Percentiles rank a stretch among this genome's conserved stretches.
These are phyloP conservation scores for Calyptommatus sinebrachiatus DNA, from an alignment of 2,113 vertebrate species.

Conservation along the genomic window DNA sequence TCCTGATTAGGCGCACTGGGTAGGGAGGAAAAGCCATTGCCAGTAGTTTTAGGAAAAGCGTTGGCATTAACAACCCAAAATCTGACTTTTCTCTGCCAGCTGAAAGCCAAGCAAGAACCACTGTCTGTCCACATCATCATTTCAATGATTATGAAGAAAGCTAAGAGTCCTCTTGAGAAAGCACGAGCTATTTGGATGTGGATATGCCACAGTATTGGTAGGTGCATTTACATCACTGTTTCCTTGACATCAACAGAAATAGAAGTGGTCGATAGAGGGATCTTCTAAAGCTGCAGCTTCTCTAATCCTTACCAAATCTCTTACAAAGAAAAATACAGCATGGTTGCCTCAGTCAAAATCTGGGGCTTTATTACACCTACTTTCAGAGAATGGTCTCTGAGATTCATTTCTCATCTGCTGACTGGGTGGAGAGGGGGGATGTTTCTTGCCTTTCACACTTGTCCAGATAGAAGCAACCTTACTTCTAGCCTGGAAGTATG, in stretches of 20 bases:
- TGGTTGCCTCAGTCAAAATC: too few species aligned
- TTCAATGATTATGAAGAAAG: constrained; percentile 64
- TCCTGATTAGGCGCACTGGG: too few species aligned
- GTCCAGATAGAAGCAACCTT: too few species aligned
- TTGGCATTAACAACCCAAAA: neutral
- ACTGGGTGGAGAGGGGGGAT: too few species aligned
- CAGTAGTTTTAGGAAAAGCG: accelerated
- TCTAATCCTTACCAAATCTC: too few species aligned
- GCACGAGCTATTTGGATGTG: constrained; percentile 77
- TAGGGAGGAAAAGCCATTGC: neutral
- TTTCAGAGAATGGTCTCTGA: too few species aligned
- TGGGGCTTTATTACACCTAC: too few species aligned
- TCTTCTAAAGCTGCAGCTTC: neutral
- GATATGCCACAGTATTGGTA: constrained; percentile 82
- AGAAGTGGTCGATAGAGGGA: too few species aligned
- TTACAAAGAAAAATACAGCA: neutral
- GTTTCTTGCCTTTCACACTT: too few species aligned
- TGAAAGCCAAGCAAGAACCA: constrained; percentile 56
- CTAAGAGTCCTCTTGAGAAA: constrained; percentile 72
- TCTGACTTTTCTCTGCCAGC: constrained; percentile 49
- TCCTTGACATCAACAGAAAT: neutral
- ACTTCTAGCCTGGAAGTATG: too few species aligned
- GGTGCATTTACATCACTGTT: constrained; percentile 15
- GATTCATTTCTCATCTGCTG: too few species aligned
- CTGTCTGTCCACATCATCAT: constrained; percentile 65